Evolutionary conservation across 2,888 invertebrate genomes (phyloP).

Genomic region (Erpobdella octoculata): DNA sequence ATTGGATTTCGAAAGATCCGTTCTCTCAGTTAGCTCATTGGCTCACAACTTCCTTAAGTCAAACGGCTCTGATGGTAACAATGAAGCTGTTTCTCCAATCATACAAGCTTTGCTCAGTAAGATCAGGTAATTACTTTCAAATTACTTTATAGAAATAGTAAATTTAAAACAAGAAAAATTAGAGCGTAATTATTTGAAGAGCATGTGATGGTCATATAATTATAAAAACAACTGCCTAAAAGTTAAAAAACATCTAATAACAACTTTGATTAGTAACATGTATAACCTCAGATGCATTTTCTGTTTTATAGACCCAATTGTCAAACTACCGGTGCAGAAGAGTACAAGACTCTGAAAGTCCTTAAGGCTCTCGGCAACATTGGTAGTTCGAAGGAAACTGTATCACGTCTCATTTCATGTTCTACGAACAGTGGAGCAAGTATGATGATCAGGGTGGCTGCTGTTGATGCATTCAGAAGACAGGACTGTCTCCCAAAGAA

Average conservation of each 20-base stretch:
- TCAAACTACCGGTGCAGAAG: neutral
- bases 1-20: constrained; percentile 54
- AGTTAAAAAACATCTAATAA: too few species aligned
- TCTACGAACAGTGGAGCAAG: constrained; percentile 57
- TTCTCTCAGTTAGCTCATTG: constrained; percentile 64
- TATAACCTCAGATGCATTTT: neutral
- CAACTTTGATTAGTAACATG: too few species aligned
- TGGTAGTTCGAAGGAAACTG: constrained; percentile 59
- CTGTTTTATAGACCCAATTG: neutral
- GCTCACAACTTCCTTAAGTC: constrained; percentile 64
- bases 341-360: constrained; percentile 30
- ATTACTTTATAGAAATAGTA: too few species aligned
- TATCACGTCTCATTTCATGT: constrained; percentile 43
- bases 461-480: constrained; percentile 70
- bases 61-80: constrained; percentile 51
- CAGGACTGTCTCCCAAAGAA: constrained; percentile 60
- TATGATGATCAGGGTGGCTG: constrained; percentile 67
- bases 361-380: constrained; percentile 77
- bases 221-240: too few species aligned
- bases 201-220: too few species aligned
- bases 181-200: too few species aligned
- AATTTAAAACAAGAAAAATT: too few species aligned
- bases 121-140: too few species aligned
- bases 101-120: too few species aligned
- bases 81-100: constrained; percentile 46